A percentile compares a stretch with the other conserved stretches of the same genome.
phyloP scores from a whole-genome alignment of 2,888 invertebrate species.

The Eupithecia pulchellata region DNA sequence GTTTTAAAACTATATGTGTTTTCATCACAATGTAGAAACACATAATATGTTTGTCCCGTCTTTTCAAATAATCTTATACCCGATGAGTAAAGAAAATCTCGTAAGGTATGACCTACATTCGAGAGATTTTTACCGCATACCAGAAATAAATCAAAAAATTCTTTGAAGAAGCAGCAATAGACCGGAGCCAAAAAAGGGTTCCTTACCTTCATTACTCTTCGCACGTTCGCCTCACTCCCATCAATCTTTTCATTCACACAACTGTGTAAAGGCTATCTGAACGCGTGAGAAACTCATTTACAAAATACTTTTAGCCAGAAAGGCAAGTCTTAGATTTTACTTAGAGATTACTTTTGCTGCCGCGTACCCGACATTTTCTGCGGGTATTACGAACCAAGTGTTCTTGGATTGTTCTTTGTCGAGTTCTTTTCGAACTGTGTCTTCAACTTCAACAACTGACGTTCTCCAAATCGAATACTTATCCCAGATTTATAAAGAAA shows the following conservation, averaged over 20 bases:
- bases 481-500: not conserved
- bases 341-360: conserved; percentile 21
- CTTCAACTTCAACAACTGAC: conserved; percentile 3
- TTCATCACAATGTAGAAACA: no score
- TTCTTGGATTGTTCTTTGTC: conserved; percentile 13
- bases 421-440: conserved; percentile 5
- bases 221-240: conserved; percentile 21
- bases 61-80: not conserved
- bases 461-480: conserved; percentile 1
- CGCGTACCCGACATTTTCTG: conserved; percentile 8
- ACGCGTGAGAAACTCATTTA: conserved; percentile 32
- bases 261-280: conserved; percentile 31
- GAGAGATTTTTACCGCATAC: not conserved
- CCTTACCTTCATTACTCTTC: conserved; percentile 35
- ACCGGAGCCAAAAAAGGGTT: conserved; percentile 26
- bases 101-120: conserved; percentile 11
- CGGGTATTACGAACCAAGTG: conserved; percentile 11
- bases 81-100: not conserved
- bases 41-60: not conserved
- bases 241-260: conserved; percentile 35
- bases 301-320: conserved; percentile 23
- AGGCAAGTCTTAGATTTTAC: conserved; percentile 22
- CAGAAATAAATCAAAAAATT: conserved; percentile 19
- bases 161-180: conserved; percentile 13
- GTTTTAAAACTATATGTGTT: no score